These are phyloP conservation scores for Pocillopora grandis DNA, from an alignment of 92 coral and sea anemone species.

Conservation along the genomic window DNA sequence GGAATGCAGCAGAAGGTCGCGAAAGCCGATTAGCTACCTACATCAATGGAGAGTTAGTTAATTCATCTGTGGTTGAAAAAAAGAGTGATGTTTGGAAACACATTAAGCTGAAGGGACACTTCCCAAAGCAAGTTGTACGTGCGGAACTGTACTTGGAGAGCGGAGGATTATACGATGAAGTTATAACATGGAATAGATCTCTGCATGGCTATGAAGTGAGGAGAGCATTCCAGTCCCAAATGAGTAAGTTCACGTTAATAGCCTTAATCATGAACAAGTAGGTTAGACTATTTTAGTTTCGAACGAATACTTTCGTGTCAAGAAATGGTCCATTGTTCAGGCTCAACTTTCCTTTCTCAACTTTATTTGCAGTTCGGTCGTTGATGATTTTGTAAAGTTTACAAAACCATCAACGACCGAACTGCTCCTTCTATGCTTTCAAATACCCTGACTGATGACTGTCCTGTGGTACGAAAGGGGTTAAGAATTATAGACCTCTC, in stretches of 20 bases:
- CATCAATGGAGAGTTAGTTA: slow-evolving; percentile 29
- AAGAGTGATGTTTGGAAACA: not conserved
- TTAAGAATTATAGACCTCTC: not conserved
- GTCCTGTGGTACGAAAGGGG: too few species aligned
- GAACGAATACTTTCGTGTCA: not conserved
- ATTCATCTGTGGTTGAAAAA: not conserved
- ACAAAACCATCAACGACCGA: too few species aligned
- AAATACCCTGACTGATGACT: too few species aligned
- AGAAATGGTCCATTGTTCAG: too few species aligned
- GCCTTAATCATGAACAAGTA: too few species aligned
- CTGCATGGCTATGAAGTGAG: slow-evolving; percentile 23
- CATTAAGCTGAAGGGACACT: slow-evolving; percentile 10
- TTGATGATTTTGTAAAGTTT: too few species aligned
- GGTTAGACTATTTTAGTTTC: not conserved
- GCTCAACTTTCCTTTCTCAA: too few species aligned
- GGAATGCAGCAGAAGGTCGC: slow-evolving; percentile 19
- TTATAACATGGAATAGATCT: slow-evolving; percentile 52
- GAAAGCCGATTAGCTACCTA: slow-evolving; percentile 21
- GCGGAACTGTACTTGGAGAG: slow-evolving; percentile 39
- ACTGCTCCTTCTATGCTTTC: too few species aligned
- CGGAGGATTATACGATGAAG: slow-evolving; percentile 59
- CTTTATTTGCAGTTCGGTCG: too few species aligned
- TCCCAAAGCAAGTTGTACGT: not conserved
- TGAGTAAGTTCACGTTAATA: slow-evolving; percentile 42
- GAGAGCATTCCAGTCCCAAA: slow-evolving; percentile 52